phyloP scores from a whole-genome alignment of 2,797 vertebrate species.

The Neostethus bicornis region DNA sequence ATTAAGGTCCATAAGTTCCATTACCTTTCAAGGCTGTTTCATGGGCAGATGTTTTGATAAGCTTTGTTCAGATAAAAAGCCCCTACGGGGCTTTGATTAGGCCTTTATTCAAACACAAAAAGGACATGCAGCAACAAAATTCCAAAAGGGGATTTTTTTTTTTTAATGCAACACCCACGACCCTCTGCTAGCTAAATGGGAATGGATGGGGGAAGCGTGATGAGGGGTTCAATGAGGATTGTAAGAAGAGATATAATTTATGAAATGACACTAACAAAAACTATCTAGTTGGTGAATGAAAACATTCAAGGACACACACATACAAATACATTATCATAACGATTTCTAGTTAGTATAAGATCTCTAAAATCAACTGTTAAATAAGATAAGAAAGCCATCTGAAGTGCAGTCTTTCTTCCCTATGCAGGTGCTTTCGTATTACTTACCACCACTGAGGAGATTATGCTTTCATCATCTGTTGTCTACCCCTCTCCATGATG shows the following conservation, averaged over 20 bases:
- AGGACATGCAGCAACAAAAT: conserved; percentile 6
- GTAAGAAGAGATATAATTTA: conserved; percentile 8
- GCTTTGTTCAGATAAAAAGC: conserved; percentile 40
- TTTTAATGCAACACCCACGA: conserved; percentile 23
- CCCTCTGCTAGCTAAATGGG: conserved; percentile 19
- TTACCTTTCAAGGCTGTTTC: conserved; percentile 32
- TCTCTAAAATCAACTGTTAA: conserved; percentile 1
- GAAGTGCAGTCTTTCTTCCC: neutral
- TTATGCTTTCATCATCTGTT: neutral
- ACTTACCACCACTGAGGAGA: neutral
- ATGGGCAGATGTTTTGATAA: conserved; percentile 26
- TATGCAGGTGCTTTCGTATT: conserved; percentile 14
- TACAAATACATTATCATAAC: neutral
- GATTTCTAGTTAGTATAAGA: neutral
- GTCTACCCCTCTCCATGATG: neutral
- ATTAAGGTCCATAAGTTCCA: conserved; percentile 13
- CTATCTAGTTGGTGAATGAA: conserved; percentile 27
- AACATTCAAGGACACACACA: neutral
- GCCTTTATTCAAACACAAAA: conserved; percentile 21
- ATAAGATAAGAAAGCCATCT: neutral
- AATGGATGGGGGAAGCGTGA: no score
- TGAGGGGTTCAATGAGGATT: conserved; percentile 5
- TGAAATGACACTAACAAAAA: conserved; percentile 10
- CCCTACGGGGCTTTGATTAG: conserved; percentile 8
- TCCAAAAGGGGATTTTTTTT: conserved; percentile 16